phyloP scores from a whole-genome alignment of 2,113 vertebrate species.

The western clawed frog (Xenopus tropicalis) region DNA sequence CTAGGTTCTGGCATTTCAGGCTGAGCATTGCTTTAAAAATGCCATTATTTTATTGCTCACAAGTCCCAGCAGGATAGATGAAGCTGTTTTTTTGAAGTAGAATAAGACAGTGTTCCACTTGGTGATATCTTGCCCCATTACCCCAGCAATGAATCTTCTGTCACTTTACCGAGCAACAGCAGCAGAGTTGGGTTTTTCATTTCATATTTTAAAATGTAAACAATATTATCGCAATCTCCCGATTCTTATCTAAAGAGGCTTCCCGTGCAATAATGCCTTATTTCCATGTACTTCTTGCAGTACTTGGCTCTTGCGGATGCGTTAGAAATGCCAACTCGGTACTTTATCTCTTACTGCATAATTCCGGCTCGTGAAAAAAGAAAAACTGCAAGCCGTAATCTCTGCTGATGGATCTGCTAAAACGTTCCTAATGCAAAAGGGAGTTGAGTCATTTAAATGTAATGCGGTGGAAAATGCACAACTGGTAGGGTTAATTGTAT shows the following conservation, averaged over 20 bases:
- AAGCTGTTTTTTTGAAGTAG: background rate
- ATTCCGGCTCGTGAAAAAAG: background rate
- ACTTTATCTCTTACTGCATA: background rate
- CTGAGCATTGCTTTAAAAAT: background rate
- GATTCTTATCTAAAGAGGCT: background rate
- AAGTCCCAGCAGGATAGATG: background rate
- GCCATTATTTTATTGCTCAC: background rate
- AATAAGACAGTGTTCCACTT: background rate
- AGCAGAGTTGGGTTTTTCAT: background rate
- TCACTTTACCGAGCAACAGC: background rate
- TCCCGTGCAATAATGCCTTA: background rate
- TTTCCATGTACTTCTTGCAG: background rate
- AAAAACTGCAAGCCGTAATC: slow-evolving; percentile 1
- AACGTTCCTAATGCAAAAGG: background rate
- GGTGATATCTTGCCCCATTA: background rate
- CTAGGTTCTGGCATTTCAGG: too few relatives aligned
- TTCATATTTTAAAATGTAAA: background rate
- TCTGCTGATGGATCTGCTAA: slow-evolving; percentile 14
- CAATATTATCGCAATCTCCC: background rate
- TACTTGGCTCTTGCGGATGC: background rate
- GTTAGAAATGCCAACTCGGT: background rate
- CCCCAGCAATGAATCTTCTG: background rate
- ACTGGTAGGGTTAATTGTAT: slow-evolving; percentile 23
- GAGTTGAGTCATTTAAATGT: slow-evolving; percentile 11
- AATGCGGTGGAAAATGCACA: slow-evolving; percentile 15